Percentiles rank a stretch among this genome's conserved stretches.
These are phyloP conservation scores for Chionomys nivalis DNA, from an alignment of 2,113 vertebrate species.

Conservation along the genomic window DNA sequence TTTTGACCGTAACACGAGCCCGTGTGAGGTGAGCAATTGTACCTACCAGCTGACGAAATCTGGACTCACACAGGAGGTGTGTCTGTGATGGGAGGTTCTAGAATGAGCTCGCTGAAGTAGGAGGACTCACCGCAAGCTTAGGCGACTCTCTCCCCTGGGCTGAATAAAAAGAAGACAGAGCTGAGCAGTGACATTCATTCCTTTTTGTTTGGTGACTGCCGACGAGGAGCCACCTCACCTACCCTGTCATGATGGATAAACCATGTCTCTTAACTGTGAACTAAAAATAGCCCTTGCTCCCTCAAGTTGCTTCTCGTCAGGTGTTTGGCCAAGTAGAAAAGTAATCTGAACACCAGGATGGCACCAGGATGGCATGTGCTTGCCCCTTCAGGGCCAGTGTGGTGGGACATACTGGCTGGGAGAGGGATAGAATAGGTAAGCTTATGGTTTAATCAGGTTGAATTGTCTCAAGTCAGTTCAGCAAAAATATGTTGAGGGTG, in stretches of 20 bases:
- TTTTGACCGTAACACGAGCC: background rate
- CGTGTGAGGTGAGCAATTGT: background rate
- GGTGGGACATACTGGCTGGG: background rate
- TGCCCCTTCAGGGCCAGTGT: background rate
- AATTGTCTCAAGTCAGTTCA: background rate
- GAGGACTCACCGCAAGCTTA: background rate
- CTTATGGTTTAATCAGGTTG: background rate
- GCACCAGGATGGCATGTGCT: no score
- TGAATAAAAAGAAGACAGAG: background rate
- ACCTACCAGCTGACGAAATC: background rate
- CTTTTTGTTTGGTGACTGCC: background rate
- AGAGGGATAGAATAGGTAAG: background rate
- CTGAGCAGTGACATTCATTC: no score
- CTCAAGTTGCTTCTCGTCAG: background rate
- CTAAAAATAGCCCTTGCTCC: background rate
- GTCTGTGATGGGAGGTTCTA: background rate
- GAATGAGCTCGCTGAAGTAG: background rate
- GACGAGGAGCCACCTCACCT: background rate
- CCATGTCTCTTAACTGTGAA: background rate
- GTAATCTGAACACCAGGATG: no score
- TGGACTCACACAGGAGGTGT: background rate
- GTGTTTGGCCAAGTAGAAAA: background rate
- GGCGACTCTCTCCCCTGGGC: background rate
- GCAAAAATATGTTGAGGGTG: background rate
- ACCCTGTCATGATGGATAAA: background rate